Conservation (phyloP, 1,140 invertebrate genomes). For the Bombus waltoni region DNA sequence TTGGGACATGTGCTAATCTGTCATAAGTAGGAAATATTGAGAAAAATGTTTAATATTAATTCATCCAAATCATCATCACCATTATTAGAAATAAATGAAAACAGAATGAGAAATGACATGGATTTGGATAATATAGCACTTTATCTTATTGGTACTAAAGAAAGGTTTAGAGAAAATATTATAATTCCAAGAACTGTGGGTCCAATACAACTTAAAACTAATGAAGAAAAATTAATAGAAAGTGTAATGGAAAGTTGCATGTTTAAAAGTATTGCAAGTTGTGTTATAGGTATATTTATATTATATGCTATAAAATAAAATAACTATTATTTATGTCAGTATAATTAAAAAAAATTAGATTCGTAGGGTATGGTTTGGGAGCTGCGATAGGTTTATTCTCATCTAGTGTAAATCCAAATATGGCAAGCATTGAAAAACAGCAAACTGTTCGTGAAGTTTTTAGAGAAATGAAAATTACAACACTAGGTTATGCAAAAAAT, state of each 20-base stretch:
- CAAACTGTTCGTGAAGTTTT: constrained; percentile 93
- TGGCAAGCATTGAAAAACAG: constrained; percentile 90
- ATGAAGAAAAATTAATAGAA: constrained; percentile 95
- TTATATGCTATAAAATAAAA: not conserved
- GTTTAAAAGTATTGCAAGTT: constrained; percentile 95
- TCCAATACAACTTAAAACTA: constrained; percentile 90
- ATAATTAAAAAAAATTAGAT: constrained; percentile 37
- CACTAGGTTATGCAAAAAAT: constrained; percentile 97
- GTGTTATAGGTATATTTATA: constrained; percentile 83
- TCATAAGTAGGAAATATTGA: not conserved
- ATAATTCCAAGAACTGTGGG: constrained; percentile 91
- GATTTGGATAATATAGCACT: constrained; percentile 76
- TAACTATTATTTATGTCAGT: not conserved
- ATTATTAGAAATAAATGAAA: not conserved
- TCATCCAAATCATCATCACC: constrained; percentile 11
- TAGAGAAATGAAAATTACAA: constrained; percentile 95
- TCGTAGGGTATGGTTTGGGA: constrained; percentile 95
- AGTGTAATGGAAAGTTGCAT: constrained; percentile 94
- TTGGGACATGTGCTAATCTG: not conserved
- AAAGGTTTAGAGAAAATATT: constrained; percentile 89
- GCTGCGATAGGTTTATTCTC: constrained; percentile 97
- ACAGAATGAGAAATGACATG: constrained; percentile 59
- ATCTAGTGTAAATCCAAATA: constrained; percentile 96
- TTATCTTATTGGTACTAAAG: constrained; percentile 73
- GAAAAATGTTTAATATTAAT: constrained; percentile 42